These are phyloP conservation scores for Echinometra lucunter DNA, from an alignment of 53 echinoderm and acorn worm genomes.

Conservation along the genomic window DNA sequence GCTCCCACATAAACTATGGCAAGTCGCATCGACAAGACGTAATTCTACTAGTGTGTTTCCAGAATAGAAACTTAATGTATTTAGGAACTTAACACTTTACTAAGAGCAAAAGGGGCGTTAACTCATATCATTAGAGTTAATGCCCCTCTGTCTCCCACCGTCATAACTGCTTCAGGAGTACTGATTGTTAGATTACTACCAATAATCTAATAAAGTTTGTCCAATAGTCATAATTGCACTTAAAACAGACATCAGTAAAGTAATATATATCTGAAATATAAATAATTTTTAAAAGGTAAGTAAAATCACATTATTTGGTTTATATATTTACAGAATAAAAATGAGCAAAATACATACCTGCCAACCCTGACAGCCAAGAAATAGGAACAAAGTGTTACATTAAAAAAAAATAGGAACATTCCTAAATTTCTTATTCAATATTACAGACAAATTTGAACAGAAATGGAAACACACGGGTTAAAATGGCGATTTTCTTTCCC, in stretches of 20 bases:
- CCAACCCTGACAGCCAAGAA: not conserved
- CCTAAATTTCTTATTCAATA: too few species aligned
- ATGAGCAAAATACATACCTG: not conserved
- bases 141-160: not conserved
- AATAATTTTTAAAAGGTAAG: not conserved
- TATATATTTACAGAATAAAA: not conserved
- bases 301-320: not conserved
- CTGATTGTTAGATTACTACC: constrained; percentile 11
- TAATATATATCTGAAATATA: not conserved
- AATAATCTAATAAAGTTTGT: not conserved
- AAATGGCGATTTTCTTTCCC: too few species aligned
- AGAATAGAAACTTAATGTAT: not conserved
- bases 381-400: too few species aligned
- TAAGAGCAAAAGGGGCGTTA: not conserved
- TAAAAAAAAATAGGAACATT: not conserved
- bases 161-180: not conserved
- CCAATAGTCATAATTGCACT: not conserved
- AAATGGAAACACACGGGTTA: too few species aligned
- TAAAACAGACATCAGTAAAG: not conserved
- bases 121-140: not conserved
- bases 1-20: too few species aligned
- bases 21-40: not conserved
- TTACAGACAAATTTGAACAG: too few species aligned
- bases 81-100: not conserved
- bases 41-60: not conserved